Evolutionary conservation across 2,888 invertebrate species (phyloP), one percentile per base, ranked within the genome.

Genomic region (Tuberolachnus salignus): DNA sequence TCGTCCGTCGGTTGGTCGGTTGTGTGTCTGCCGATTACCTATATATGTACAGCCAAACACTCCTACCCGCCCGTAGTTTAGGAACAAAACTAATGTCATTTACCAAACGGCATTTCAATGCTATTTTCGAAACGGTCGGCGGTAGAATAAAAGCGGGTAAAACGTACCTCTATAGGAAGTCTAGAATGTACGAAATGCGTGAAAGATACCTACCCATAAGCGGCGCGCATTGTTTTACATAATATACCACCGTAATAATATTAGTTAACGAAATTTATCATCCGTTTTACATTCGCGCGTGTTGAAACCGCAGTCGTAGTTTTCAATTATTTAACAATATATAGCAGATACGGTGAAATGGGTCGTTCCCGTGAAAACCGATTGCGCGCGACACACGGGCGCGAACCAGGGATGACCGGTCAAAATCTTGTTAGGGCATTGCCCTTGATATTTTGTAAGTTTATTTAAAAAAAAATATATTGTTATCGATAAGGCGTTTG

Each of bases 31-130:
- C 34, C n/a, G 19, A 69, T 53, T 14, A 14, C 13, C n/a, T n/a
- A 19, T 34, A n/a, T n/a, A n/a, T n/a, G 59, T 61, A 10, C 19
- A n/a, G 34, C 34, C 51, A 42, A 9, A 67, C 59, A 61, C 14
- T 34, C 23, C n/a, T 46, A 26, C 8, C 59, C 61, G 34, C 26
- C 34, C n/a, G 67, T 61, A 63, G 49, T 59, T 72, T 49, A 16
- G 14, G 26, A 61, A 72, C 61, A 72, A 61, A 71, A 72, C 61
- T 72, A 72, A 72, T 72, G 61, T 46, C 61, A n/a, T 49, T 61
- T 34, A 34, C 10, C 46, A 51, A 8, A 61, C 49, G 3, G 11
- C 49, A 51, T 72, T 72, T 61, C 51, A 11, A 63, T 4, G 34
- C 72, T 61, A 34, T 19, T n/a, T 26, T 70, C 42, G 11, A 57